Percentiles rank a stretch among this genome's conserved stretches.
Evolutionary conservation across 2,888 invertebrate genomes (phyloP).

Genomic region (Scotopteryx bipunctaria): DNA sequence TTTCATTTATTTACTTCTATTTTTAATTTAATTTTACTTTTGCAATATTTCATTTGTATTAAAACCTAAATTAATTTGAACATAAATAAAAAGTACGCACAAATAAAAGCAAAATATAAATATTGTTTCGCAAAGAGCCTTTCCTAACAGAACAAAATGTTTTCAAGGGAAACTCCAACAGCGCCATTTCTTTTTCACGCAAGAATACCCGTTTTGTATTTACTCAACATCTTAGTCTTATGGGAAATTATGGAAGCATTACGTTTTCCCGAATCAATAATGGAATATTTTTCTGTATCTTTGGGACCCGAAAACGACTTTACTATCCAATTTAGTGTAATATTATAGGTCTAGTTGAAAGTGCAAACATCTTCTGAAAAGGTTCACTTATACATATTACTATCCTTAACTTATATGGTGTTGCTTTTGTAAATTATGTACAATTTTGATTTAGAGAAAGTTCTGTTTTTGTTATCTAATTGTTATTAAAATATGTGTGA

Average conservation of each 20-base stretch:
- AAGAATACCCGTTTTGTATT: conserved; percentile 22
- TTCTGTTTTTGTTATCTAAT: too few relatives aligned
- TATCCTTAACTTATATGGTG: too few relatives aligned
- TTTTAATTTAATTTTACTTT: too few relatives aligned
- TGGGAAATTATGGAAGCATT: conserved; percentile 33
- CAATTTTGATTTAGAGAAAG: too few relatives aligned
- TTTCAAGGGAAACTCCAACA: not conserved
- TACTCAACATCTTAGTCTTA: conserved; percentile 27
- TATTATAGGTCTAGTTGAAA: too few relatives aligned
- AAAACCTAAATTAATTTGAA: not conserved
- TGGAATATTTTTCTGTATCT: conserved; percentile 3
- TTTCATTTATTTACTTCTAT: too few relatives aligned
- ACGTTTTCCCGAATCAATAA: conserved; percentile 27
- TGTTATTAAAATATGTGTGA: too few relatives aligned
- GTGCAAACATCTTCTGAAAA: too few relatives aligned
- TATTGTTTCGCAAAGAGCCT: not conserved
- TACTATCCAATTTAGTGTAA: too few relatives aligned
- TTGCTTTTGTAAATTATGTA: too few relatives aligned
- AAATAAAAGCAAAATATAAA: not conserved
- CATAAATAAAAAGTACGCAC: not conserved
- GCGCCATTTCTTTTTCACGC: conserved; percentile 1
- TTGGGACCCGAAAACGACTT: not conserved
- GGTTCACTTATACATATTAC: too few relatives aligned
- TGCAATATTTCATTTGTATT: too few relatives aligned
- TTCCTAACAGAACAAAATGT: not conserved